phyloP scores from a whole-genome alignment of 2,797 vertebrate genomes.

The Arctocebus calabarensis region DNA sequence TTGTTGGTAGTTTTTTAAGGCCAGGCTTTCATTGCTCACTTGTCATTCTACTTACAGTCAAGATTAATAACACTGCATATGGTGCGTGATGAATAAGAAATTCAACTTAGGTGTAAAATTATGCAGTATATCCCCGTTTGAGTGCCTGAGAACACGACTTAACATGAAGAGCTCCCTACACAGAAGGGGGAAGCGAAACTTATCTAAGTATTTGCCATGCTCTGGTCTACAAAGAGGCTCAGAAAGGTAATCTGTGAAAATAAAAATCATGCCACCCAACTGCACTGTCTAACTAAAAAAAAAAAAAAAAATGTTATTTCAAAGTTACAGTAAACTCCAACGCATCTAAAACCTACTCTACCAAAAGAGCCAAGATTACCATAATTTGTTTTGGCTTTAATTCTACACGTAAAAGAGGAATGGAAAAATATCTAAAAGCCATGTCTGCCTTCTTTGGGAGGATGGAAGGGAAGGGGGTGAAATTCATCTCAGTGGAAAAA shows the following conservation, averaged over 20 bases:
- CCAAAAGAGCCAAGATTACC: constrained; percentile 41
- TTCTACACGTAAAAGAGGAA: constrained; percentile 24
- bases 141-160: constrained; percentile 33
- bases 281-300: constrained; percentile 44
- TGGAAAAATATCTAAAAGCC: constrained; percentile 71
- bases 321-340: constrained; percentile 57
- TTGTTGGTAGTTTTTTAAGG: constrained; percentile 59
- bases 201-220: neutral
- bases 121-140: constrained; percentile 2
- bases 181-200: constrained; percentile 67
- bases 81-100: constrained; percentile 62
- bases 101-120: constrained; percentile 58
- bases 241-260: constrained; percentile 63
- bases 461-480: neutral
- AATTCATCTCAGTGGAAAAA: constrained; percentile 55
- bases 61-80: constrained; percentile 74
- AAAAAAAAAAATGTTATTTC: constrained; percentile 52
- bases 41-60: constrained; percentile 76
- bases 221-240: constrained; percentile 31
- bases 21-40: constrained; percentile 70
- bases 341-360: constrained; percentile 57
- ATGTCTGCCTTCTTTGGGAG: constrained; percentile 31
- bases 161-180: constrained; percentile 34
- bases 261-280: constrained; percentile 44
- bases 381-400: constrained; percentile 65